Percentiles rank a stretch among this genome's conserved stretches.
phyloP scores from a whole-genome alignment of 1,140 invertebrate species.

The Halesus radiatus region DNA sequence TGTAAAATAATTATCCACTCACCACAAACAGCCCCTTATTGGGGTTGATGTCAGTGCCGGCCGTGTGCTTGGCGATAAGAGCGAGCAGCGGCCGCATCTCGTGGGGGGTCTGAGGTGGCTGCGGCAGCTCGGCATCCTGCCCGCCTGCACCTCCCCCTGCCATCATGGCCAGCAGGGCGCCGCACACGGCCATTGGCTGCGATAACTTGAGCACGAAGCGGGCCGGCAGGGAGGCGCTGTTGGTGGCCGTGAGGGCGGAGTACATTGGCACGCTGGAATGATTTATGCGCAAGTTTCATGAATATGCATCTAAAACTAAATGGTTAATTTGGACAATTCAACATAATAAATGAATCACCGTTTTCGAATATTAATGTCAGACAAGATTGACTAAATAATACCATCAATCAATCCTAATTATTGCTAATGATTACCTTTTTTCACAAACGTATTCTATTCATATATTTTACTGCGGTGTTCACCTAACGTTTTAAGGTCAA shows the following conservation, averaged over 20 bases:
- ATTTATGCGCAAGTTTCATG: too few relatives aligned
- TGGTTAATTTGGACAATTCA: too few relatives aligned
- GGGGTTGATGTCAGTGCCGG: slow-evolving; percentile 77
- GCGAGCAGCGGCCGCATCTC: slow-evolving; percentile 75
- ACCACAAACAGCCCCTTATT: slow-evolving; percentile 85
- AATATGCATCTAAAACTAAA: too few relatives aligned
- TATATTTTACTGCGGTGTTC: too few relatives aligned
- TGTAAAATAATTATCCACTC: slow-evolving; percentile 61
- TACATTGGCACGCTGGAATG: slow-evolving; percentile 81
- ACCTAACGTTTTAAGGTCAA: too few relatives aligned
- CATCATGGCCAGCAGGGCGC: slow-evolving; percentile 79
- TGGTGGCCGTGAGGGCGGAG: slow-evolving; percentile 82
- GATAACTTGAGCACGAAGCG: slow-evolving; percentile 91
- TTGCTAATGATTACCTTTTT: too few relatives aligned
- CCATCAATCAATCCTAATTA: too few relatives aligned
- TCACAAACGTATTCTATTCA: too few relatives aligned
- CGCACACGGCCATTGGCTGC: slow-evolving; percentile 88
- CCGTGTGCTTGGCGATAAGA: slow-evolving; percentile 81
- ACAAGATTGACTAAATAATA: too few relatives aligned
- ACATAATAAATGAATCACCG: too few relatives aligned
- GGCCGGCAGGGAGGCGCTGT: slow-evolving; percentile 90
- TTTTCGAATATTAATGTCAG: too few relatives aligned
- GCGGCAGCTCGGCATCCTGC: slow-evolving; percentile 62
- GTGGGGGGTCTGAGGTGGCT: slow-evolving; percentile 73
- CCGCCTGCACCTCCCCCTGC: slow-evolving; percentile 71